Base-by-base conservation (phyloP, 2,888 invertebrate species). In the Heliconius sara region DNA sequence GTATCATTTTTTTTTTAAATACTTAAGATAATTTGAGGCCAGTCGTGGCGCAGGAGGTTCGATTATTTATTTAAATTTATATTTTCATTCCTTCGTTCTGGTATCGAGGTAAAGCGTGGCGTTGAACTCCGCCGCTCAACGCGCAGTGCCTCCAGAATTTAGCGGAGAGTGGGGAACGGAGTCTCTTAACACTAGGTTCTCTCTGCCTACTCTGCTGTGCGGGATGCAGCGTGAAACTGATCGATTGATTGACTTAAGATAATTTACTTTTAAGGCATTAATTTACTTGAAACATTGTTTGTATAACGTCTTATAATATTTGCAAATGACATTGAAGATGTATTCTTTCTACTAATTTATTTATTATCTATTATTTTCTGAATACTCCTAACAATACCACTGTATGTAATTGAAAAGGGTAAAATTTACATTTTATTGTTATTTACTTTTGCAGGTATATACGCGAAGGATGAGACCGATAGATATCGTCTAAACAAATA, bases 321-420 rank as follows among this genome's bases (percentile, higher is more conserved):
- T 25, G 39, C 25, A 43, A 10, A 34, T 68, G 13, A 43, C n/a
- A n/a, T 43, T 68, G 16, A 25, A 43, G 16, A 25, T 70, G 25
- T 25, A 43, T 70, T 70, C 16, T 47, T 25, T 43, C 7, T 43
- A 25, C 2, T 43, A 47, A 70, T 70, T 47, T 43, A 70, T 43
- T 70, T 70, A 25, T 70, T 47, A 70, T 43, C n/a, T 39, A 52
- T 52, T 25, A 39, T 67, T 67, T 39, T 67, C 10, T 67, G n/a
- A 34, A 68, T 13, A 13, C 13, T 68, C 16, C 34, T 67, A 19
- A 19, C 39, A 68, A 43, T 43, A 68, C 12, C 22, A 10, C 34
- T 6, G 22, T 39, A 39, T n/a, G 5, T 66, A 34, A 67, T 39
- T 67, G 13, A 39, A 68, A 39, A 13, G 1, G n/a, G 13, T 68